Evolutionary conservation across 2,888 invertebrate genomes (phyloP).

Genomic region (Blastobasis lacticolella): DNA sequence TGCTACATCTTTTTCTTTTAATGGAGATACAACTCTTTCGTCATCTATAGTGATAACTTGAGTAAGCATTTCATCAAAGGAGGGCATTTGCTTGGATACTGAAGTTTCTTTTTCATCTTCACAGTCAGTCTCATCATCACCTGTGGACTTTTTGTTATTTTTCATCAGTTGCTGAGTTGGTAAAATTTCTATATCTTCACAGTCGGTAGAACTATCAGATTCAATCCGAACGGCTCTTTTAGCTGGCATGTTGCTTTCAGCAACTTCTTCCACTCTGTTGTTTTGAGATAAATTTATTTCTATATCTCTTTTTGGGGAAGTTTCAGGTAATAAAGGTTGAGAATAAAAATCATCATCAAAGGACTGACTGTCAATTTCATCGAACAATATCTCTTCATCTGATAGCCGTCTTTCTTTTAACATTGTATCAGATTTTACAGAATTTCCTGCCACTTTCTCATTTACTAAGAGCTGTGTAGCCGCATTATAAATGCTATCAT

Average conservation of each 20-base stretch:
- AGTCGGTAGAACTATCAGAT: constrained; percentile 37
- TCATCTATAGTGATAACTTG: constrained; percentile 12
- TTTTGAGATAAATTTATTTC: constrained; percentile 1
- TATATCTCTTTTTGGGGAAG: constrained; percentile 9
- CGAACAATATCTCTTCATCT: constrained; percentile 47
- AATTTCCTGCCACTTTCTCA: no score
- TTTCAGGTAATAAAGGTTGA: constrained; percentile 41
- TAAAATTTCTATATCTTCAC: constrained; percentile 37
- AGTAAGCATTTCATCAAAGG: constrained; percentile 21
- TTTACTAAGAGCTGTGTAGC: not conserved
- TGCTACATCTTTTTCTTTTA: not conserved
- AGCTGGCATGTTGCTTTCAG: constrained; percentile 3
- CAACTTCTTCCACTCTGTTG: constrained; percentile 17
- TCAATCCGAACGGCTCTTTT: constrained; percentile 15
- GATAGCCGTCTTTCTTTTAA: constrained; percentile 16
- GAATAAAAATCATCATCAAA: constrained; percentile 40
- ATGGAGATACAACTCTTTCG: not conserved
- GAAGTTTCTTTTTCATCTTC: constrained; percentile 27
- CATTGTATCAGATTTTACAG: no score
- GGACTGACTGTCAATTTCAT: constrained; percentile 37
- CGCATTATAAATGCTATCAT: not conserved
- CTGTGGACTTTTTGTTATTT: constrained; percentile 8
- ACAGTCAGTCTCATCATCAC: constrained; percentile 39
- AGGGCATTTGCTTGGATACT: not conserved
- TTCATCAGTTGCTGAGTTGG: constrained; percentile 30